Evolutionary conservation across 1,140 invertebrate species (phyloP).

Genomic region (Trachymyrmex septentrionalis): DNA sequence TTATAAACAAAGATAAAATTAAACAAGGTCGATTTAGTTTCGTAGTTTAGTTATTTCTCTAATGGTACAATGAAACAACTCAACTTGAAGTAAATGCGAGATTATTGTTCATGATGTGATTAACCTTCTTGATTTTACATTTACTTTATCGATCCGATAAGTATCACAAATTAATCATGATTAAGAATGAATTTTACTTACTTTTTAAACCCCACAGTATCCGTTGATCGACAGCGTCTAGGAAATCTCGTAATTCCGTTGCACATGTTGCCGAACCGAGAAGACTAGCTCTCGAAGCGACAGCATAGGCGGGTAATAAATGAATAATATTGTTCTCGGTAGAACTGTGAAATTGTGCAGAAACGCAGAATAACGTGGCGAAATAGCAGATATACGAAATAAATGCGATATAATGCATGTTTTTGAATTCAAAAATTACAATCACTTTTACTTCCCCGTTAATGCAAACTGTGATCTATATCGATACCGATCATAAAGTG

Average conservation of each 20-base stretch:
- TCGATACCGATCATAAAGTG: background rate
- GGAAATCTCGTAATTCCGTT: slow-evolving; percentile 74
- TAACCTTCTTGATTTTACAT: background rate
- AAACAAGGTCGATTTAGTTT: background rate
- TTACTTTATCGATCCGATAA: background rate
- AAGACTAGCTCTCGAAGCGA: slow-evolving; percentile 65
- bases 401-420: no score
- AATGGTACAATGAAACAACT: background rate
- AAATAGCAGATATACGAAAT: background rate
- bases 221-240: slow-evolving; percentile 73
- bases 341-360: background rate
- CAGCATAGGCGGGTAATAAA: slow-evolving; percentile 77
- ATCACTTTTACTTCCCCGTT: no score
- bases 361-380: background rate
- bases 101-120: background rate
- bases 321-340: background rate
- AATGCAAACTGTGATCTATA: no score
- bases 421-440: no score
- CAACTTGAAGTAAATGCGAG: background rate
- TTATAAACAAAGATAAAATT: background rate
- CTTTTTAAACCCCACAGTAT: slow-evolving; percentile 81
- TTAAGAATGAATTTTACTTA: slow-evolving; percentile 69
- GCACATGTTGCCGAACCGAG: slow-evolving; percentile 74
- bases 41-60: no score
- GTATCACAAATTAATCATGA: background rate